These are phyloP conservation scores for Plusia festucae DNA, from an alignment of 2,888 invertebrate genomes.

Conservation along the genomic window DNA sequence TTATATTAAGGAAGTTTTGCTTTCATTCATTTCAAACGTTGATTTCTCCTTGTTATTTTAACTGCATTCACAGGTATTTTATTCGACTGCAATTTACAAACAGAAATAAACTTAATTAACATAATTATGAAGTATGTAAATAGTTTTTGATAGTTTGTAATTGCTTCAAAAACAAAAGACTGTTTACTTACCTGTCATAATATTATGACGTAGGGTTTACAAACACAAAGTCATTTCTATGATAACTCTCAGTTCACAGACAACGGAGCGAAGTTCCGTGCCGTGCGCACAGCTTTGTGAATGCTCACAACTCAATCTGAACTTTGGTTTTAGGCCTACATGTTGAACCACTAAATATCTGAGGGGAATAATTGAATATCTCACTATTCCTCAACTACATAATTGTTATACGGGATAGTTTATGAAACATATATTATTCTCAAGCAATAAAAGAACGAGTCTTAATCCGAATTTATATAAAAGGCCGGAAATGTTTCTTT, in stretches of 20 bases:
- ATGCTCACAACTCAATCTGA: slow-evolving; percentile 32
- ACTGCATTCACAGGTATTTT: not conserved
- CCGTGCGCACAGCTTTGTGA: slow-evolving; percentile 23
- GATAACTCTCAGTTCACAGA: slow-evolving; percentile 9
- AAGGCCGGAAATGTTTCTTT: too few relatives aligned
- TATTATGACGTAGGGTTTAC: not conserved
- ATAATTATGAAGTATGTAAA: not conserved
- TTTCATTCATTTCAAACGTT: not conserved
- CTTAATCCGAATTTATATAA: too few relatives aligned
- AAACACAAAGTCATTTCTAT: slow-evolving; percentile 23
- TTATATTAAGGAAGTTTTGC: slow-evolving; percentile 33
- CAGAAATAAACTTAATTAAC: not conserved
- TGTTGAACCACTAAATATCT: not conserved
- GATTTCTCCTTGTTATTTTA: not conserved
- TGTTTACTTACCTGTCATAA: slow-evolving; percentile 1
- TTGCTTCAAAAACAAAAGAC: not conserved
- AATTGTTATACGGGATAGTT: too few relatives aligned
- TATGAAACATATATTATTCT: too few relatives aligned
- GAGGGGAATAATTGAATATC: slow-evolving; percentile 18
- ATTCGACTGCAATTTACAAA: not conserved
- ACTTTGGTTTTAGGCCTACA: slow-evolving; percentile 32
- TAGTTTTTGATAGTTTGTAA: not conserved
- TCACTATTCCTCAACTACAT: too few relatives aligned
- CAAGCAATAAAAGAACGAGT: too few relatives aligned
- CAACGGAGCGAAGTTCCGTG: slow-evolving; percentile 1